Evolutionary conservation across 2,888 invertebrate species (phyloP).

Genomic region (Calliphora vomitoria): DNA sequence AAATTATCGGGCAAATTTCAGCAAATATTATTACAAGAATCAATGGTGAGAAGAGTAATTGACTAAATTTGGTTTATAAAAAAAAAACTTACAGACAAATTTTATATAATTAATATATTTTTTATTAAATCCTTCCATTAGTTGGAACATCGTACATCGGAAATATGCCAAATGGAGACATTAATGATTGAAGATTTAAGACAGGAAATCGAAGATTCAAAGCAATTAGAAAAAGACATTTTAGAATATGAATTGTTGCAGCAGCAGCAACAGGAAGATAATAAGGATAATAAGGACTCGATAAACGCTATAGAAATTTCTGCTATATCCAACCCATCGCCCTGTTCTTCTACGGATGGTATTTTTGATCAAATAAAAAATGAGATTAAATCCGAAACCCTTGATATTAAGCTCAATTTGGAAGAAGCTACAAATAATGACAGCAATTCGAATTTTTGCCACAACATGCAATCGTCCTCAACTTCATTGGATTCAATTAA

Average conservation of each 20-base stretch:
- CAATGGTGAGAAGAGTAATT: constrained; percentile 87
- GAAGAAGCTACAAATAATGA: constrained; percentile 46
- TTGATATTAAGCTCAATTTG: constrained; percentile 43
- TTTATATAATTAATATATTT: neutral
- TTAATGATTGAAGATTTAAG: constrained; percentile 90
- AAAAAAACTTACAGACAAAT: neutral
- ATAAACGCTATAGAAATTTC: constrained; percentile 24
- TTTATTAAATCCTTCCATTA: constrained; percentile 81
- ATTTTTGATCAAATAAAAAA: constrained; percentile 69
- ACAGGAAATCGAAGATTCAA: constrained; percentile 87
- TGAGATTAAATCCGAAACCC: constrained; percentile 64
- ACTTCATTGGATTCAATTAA: constrained; percentile 76
- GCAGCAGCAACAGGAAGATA: constrained; percentile 57
- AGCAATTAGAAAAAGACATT: constrained; percentile 83
- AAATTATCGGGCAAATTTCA: constrained; percentile 90
- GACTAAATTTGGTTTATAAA: constrained; percentile 44
- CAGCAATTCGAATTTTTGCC: constrained; percentile 63
- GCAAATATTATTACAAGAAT: constrained; percentile 90
- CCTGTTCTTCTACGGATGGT: constrained; percentile 18
- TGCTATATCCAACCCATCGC: constrained; percentile 5
- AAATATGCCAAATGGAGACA: constrained; percentile 91
- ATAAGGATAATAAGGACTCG: constrained; percentile 24
- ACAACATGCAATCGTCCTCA: constrained; percentile 59
- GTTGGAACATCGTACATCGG: constrained; percentile 90
- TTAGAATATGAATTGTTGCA: constrained; percentile 77